Conservation (phyloP, 2,797 vertebrate species). For the Pipistrellus pipistrellus region DNA sequence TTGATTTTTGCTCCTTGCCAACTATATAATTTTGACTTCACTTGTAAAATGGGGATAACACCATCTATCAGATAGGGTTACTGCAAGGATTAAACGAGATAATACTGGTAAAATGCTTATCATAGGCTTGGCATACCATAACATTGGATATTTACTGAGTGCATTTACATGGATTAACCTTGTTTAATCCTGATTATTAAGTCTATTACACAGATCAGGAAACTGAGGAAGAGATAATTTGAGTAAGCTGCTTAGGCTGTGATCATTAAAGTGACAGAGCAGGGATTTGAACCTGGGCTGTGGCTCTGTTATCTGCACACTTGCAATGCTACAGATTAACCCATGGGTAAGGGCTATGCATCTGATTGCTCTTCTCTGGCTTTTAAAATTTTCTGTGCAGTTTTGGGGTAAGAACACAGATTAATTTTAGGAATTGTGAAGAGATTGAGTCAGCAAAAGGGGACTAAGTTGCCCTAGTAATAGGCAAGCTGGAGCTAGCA, state of each 20-base stretch:
- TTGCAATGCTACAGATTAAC: neutral
- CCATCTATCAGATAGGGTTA: neutral
- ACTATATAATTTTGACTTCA: neutral
- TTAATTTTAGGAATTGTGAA: conserved; percentile 38
- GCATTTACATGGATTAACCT: conserved; percentile 38
- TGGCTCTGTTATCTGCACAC: neutral
- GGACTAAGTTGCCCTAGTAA: neutral
- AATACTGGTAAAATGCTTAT: neutral
- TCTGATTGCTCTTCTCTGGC: neutral
- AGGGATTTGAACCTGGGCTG: neutral
- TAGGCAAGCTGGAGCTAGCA: neutral
- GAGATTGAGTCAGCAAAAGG: neutral
- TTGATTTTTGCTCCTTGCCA: neutral
- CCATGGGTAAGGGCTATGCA: accelerated
- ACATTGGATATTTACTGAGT: conserved; percentile 5
- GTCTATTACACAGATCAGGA: conserved; percentile 61
- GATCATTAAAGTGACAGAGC: conserved; percentile 19
- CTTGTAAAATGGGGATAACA: neutral
- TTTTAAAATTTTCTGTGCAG: neutral
- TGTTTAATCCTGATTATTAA: conserved; percentile 68
- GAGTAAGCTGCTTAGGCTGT: conserved; percentile 54
- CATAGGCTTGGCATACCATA: neutral
- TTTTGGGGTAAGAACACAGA: neutral
- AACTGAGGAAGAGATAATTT: conserved; percentile 53
- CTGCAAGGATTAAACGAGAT: neutral